Evolutionary conservation across 1,140 invertebrate genomes (phyloP).

Genomic region (Lethrus apterus): DNA sequence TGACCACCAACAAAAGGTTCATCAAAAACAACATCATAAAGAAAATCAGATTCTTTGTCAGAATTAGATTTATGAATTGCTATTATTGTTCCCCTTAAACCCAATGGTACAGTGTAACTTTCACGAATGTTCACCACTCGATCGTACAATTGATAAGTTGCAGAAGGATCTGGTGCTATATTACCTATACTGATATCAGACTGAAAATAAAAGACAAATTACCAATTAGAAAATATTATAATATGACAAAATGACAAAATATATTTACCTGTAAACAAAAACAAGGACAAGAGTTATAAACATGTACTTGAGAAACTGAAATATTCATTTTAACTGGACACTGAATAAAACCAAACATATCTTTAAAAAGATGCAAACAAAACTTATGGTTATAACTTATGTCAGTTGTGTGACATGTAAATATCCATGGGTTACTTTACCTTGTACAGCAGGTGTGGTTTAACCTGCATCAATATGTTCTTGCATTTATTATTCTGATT

Average conservation of each 20-base stretch:
- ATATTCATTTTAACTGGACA: too few species aligned
- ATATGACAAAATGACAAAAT: neutral
- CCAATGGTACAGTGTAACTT: slow-evolving; percentile 70
- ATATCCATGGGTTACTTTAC: slow-evolving; percentile 43
- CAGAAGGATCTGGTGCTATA: slow-evolving; percentile 56
- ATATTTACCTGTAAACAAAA: neutral
- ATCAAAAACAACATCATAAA: slow-evolving; percentile 74
- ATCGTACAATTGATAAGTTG: slow-evolving; percentile 67
- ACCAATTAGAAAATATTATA: neutral
- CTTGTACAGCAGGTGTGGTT: slow-evolving; percentile 69
- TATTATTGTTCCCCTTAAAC: slow-evolving; percentile 73
- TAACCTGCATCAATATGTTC: slow-evolving; percentile 64
- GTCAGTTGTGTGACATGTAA: too few species aligned
- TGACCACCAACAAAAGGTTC: slow-evolving; percentile 63
- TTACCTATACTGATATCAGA: slow-evolving; percentile 46
- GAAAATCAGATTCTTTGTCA: slow-evolving; percentile 42
- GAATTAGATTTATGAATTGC: slow-evolving; percentile 52
- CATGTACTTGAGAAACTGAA: neutral
- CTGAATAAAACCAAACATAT: too few species aligned
- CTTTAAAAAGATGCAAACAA: too few species aligned
- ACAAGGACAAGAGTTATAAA: neutral
- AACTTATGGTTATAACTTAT: too few species aligned
- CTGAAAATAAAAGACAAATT: slow-evolving; percentile 34
- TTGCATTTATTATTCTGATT: slow-evolving; percentile 40
- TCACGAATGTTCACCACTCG: slow-evolving; percentile 71